These are phyloP conservation scores for Hymenochirus boettgeri DNA, from an alignment of 2,113 vertebrate species.

Conservation along the genomic window DNA sequence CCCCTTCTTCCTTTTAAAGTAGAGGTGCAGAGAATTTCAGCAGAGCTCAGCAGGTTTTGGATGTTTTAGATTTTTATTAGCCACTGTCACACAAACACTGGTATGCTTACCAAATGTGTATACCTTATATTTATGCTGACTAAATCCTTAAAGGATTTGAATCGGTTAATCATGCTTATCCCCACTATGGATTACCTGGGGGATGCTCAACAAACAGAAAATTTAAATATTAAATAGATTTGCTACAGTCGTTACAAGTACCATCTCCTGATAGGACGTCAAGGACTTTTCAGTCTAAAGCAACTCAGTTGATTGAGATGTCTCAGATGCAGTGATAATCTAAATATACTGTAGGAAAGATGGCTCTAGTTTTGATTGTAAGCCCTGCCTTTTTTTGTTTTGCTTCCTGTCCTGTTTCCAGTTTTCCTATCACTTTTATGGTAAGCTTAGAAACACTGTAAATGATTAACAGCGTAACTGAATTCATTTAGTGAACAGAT, in stretches of 20 bases:
- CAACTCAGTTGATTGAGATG: background rate
- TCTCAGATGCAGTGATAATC: background rate
- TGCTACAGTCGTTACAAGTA: background rate
- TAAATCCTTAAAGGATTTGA: background rate
- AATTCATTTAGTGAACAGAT: no score
- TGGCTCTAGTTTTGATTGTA: background rate
- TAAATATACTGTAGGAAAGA: background rate
- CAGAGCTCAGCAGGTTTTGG: conserved; percentile 25
- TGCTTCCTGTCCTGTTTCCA: background rate
- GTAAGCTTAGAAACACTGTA: background rate
- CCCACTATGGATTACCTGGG: background rate
- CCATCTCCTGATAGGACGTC: background rate
- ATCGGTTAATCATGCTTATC: background rate
- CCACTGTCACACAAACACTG: background rate
- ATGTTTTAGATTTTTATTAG: background rate
- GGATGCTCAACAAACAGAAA: background rate
- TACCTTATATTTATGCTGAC: background rate
- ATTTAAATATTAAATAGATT: background rate
- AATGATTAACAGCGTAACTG: background rate
- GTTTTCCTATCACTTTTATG: background rate
- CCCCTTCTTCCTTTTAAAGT: background rate
- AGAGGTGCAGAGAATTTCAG: background rate
- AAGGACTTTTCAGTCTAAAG: background rate
- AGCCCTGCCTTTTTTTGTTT: background rate
- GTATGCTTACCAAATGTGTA: background rate